Evolutionary conservation across 2,888 invertebrate species (phyloP).

Genomic region (Polyploca ridens): DNA sequence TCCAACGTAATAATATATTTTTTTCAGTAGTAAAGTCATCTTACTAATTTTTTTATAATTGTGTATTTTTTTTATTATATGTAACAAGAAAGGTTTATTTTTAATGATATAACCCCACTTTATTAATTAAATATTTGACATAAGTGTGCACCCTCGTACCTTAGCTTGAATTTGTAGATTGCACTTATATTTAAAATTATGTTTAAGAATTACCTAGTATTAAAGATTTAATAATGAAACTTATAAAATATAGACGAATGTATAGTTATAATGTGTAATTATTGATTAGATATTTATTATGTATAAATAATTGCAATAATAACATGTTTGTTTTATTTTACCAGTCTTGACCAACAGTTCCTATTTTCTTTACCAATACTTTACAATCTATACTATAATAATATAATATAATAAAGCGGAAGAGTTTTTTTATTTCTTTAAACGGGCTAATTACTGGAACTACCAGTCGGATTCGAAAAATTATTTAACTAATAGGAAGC

Average conservation of each 20-base stretch:
- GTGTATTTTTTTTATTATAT: not conserved
- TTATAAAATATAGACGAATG: constrained; percentile 26
- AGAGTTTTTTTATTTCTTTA: no score
- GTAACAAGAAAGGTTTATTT: no score
- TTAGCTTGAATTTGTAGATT: constrained; percentile 1
- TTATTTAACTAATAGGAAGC: no score
- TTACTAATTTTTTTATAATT: constrained; percentile 11
- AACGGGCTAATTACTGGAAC: no score
- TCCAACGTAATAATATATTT: no score
- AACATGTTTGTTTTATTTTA: constrained; percentile 6
- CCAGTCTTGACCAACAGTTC: not conserved
- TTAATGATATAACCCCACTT: no score
- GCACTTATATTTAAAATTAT: not conserved
- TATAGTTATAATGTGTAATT: constrained; percentile 49
- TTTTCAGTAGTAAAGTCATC: no score
- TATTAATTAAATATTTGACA: not conserved
- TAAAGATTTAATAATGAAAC: not conserved
- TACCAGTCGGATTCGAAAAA: no score
- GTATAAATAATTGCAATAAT: constrained; percentile 18
- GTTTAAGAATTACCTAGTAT: not conserved
- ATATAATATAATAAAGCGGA: no score
- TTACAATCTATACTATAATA: no score
- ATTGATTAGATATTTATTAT: constrained; percentile 35
- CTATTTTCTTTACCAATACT: not conserved
- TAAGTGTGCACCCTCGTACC: constrained; percentile 7